Evolutionary conservation across 1,140 invertebrate genomes (phyloP).

Genomic region (Cotesia vestalis): DNA sequence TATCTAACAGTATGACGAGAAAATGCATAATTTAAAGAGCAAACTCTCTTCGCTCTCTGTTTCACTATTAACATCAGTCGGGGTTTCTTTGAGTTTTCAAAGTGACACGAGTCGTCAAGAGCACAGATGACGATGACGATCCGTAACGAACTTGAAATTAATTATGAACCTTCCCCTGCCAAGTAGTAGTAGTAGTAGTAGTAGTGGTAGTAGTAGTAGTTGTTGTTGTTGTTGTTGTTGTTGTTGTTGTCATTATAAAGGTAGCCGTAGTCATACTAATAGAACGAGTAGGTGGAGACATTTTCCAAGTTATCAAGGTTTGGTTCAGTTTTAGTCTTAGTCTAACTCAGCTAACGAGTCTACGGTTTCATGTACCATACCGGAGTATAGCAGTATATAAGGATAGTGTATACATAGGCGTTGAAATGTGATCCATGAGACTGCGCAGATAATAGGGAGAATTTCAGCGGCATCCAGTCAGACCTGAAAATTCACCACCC

Average conservation of each 20-base stretch:
- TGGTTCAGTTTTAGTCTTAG: constrained; percentile 13
- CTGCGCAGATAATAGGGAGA: constrained; percentile 8
- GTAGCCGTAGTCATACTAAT: background rate
- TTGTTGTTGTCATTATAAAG: too few relatives aligned
- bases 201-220: background rate
- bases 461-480: constrained; percentile 8
- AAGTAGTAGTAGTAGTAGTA: background rate
- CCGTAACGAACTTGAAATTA: constrained; percentile 34
- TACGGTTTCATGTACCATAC: background rate
- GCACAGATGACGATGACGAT: constrained; percentile 33
- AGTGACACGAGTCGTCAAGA: constrained; percentile 15
- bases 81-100: constrained; percentile 8
- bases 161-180: constrained; percentile 27
- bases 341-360: constrained; percentile 29
- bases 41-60: background rate
- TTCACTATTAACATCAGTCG: constrained; percentile 26
- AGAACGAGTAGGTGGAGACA: constrained; percentile 20
- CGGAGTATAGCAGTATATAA: too few relatives aligned
- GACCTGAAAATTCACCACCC: constrained; percentile 14
- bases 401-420: background rate
- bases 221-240: too few relatives aligned
- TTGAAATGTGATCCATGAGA: constrained; percentile 11
- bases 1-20: constrained; percentile 61
- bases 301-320: constrained; percentile 14
- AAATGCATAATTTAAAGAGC: constrained; percentile 62